phyloP scores from a whole-genome alignment of 2,113 vertebrate genomes.

The Aviceda subcristata region DNA sequence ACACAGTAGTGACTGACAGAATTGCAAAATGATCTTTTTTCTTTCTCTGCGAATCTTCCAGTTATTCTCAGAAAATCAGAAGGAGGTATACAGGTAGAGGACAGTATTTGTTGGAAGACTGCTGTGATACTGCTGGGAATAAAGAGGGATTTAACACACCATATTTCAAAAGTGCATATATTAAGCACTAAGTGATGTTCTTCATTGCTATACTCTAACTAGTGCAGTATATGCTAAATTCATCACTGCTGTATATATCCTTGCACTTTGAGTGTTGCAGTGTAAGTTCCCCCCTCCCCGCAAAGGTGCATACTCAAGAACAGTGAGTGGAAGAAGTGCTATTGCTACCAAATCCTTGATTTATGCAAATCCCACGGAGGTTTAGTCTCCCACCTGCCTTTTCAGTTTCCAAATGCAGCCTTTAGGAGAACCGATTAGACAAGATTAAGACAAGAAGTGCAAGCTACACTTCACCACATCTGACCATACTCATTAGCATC shows the following conservation, averaged over 20 bases:
- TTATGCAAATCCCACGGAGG: not conserved
- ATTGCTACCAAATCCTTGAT: not conserved
- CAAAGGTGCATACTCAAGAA: not conserved
- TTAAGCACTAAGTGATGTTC: not conserved
- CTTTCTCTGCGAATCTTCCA: not conserved
- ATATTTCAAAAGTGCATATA: not conserved
- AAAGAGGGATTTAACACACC: not conserved
- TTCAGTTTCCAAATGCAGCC: not conserved
- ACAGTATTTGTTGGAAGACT: not conserved
- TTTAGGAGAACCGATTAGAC: not conserved
- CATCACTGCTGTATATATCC: not conserved
- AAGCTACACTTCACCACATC: not conserved
- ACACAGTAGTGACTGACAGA: not conserved
- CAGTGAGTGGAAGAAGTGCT: not conserved
- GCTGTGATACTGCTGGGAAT: not conserved
- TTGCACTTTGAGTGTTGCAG: not conserved
- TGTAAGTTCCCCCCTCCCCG: not conserved
- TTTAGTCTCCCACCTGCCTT: not conserved
- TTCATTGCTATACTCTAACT: not conserved
- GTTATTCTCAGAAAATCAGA: not conserved
- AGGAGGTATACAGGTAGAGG: not conserved
- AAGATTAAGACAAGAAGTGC: not conserved
- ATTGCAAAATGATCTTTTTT: not conserved
- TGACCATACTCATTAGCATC: not conserved
- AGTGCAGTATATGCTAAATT: not conserved